These are phyloP conservation scores for Penelope pileata DNA, from an alignment of 2,113 vertebrate species.

Conservation along the genomic window DNA sequence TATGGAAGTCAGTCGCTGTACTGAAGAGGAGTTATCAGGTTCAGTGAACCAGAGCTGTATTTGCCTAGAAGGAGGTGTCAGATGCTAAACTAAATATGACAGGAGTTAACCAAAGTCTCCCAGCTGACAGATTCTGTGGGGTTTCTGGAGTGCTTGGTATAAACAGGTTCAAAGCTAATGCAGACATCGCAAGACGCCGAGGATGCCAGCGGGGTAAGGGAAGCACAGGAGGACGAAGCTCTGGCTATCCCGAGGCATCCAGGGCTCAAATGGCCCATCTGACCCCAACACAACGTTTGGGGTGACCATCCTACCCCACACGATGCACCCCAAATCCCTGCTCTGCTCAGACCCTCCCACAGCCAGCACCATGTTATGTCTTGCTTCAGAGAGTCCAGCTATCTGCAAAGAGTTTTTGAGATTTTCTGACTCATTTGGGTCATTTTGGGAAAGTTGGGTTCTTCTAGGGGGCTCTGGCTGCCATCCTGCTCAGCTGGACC, in stretches of 20 bases:
- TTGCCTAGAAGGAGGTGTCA: conserved; percentile 67
- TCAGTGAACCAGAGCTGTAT: conserved; percentile 41
- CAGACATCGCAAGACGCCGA: neutral
- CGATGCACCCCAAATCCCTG: too few species aligned
- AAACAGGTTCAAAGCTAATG: conserved; percentile 52
- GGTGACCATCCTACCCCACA: neutral
- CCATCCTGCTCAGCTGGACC: neutral
- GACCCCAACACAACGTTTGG: neutral
- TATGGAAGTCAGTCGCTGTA: conserved; percentile 60
- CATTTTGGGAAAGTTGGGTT: neutral
- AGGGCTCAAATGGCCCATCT: neutral
- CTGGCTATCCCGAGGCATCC: neutral
- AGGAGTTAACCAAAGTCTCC: conserved; percentile 51
- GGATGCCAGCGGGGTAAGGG: neutral
- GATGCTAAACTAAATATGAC: conserved; percentile 69
- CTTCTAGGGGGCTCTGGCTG: neutral
- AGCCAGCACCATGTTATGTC: accelerated
- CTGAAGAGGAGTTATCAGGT: conserved; percentile 61
- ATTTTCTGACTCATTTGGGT: neutral
- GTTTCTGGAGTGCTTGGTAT: neutral
- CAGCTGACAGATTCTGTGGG: conserved; percentile 62
- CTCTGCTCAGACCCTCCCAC: neutral
- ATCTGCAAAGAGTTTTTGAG: neutral
- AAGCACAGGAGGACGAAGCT: neutral
- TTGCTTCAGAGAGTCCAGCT: neutral